Conservation (phyloP, 2,113 vertebrate genomes). For the Peromyscus polionotus region DNA sequence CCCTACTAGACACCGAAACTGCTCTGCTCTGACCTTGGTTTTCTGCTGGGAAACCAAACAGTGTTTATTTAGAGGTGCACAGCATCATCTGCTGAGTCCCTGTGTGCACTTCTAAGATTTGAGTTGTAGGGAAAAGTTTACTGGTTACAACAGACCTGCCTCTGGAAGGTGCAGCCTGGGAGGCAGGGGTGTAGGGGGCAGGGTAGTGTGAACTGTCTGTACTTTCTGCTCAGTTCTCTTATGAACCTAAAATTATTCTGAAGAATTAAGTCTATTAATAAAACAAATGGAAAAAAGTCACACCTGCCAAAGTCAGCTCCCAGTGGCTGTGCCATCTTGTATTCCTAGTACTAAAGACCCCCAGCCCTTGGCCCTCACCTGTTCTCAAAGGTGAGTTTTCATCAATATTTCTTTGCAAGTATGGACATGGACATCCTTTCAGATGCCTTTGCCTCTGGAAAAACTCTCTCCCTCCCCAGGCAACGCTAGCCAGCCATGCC, state of each 20-base stretch:
- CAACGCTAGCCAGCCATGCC: no score
- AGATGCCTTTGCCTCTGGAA: not conserved
- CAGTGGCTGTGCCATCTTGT: no score
- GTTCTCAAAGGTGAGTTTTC: not conserved
- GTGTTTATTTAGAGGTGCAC: not conserved
- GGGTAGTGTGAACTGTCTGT: not conserved
- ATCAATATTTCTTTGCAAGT: not conserved
- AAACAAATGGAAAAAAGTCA: not conserved
- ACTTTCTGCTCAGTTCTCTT: not conserved
- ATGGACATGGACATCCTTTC: not conserved
- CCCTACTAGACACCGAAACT: not conserved
- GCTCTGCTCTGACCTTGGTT: not conserved
- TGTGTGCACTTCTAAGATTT: not conserved
- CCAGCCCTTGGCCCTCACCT: not conserved
- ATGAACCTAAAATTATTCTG: not conserved
- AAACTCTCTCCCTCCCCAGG: not conserved
- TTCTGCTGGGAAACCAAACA: not conserved
- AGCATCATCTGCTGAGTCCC: not conserved
- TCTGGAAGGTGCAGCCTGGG: not conserved
- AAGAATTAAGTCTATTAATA: not conserved
- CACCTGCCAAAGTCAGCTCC: not conserved
- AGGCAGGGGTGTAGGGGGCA: not conserved
- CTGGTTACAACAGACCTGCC: not conserved
- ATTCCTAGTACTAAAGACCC: not conserved
- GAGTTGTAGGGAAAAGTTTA: not conserved